Base-by-base conservation (phyloP, 2,888 invertebrate species). In the Belgica antarctica region DNA sequence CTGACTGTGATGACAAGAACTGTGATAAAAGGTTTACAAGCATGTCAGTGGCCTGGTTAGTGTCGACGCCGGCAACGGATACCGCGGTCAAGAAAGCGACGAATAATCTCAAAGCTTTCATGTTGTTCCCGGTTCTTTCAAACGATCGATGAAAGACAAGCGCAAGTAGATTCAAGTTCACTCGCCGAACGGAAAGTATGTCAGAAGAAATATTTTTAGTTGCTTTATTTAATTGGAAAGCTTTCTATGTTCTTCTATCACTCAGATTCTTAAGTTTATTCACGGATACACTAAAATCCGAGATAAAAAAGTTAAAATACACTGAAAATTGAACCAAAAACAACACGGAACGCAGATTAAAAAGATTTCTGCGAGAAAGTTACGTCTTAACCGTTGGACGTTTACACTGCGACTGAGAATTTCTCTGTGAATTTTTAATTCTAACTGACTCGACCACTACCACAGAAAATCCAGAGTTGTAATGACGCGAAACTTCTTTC, bases 361-460 rank as follows among this genome's bases (percentile, higher is more conserved):
- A 5, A 31, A 31, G 7, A 8, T 31, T 31, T 31, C 34, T 31
- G n/a, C n/a, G n/a, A n/a, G n/a, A n/a, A n/a, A 31, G 31, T 22
- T 3, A 52, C 52, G 52, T 52, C 52, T 17, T 17, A 22, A n/a
- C 7, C 52, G 52, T 12, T 22, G 52, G 2, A 22, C 17, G 8
- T 22, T 17, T 22, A 22, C 52, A n/a, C 2, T 52, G 52, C 5
- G 22, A 52, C 52, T 52, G 52, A 52, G 52, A 52, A 52, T 52
- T 52, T 52, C 52, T 52, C 52, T 17, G 52, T 52, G 52, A 52
- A 52, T 52, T 52, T 46, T 52, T 52, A 52, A 52, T 52, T 52
- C 52, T 52, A 52, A 52, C 52, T 52, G 52, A 52, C 22, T 52
- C 22, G 52, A 22, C 52, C 15, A 41, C 41, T 15, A 41, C 4